phyloP scores from a whole-genome alignment of 2,888 invertebrate genomes.

The Leucozona laternaria region DNA sequence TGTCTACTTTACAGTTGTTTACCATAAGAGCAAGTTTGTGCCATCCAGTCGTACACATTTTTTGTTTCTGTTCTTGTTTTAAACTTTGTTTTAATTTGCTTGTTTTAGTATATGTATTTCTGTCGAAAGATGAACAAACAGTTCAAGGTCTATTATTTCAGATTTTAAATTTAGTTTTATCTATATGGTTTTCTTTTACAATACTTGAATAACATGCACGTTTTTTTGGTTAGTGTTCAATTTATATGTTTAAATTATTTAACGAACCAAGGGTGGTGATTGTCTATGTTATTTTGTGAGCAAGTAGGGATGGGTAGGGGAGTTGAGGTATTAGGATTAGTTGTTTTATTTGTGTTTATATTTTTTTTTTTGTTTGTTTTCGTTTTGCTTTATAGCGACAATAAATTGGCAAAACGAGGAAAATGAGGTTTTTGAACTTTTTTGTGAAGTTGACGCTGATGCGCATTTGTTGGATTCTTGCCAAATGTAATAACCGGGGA shows the following conservation, averaged over 20 bases:
- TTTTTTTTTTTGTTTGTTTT: conserved; percentile 23
- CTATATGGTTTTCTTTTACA: conserved; percentile 21
- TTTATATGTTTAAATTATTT: conserved; percentile 26
- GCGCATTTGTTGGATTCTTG: conserved; percentile 41
- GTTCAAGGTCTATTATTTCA: conserved; percentile 72
- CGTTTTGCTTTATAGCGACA: conserved; percentile 37
- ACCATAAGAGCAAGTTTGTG: too few species aligned
- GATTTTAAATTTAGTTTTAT: conserved; percentile 50
- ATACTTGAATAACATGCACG: conserved; percentile 51
- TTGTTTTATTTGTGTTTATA: conserved; percentile 22
- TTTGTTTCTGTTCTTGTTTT: not conserved
- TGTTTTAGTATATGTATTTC: conserved; percentile 14
- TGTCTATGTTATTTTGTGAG: not conserved
- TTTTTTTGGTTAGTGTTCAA: conserved; percentile 13
- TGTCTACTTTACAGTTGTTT: too few species aligned
- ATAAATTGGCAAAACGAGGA: conserved; percentile 31
- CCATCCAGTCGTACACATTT: too few species aligned
- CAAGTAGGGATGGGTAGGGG: not conserved
- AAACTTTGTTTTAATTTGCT: conserved; percentile 12
- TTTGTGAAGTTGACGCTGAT: conserved; percentile 21
- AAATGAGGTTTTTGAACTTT: conserved; percentile 63
- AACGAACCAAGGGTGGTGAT: not conserved
- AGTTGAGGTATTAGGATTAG: not conserved
- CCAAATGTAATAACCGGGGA: conserved; percentile 57
- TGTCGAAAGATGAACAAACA: conserved; percentile 54